phyloP scores from a whole-genome alignment of 2,888 invertebrate genomes.

The Drosophila demipolita region DNA sequence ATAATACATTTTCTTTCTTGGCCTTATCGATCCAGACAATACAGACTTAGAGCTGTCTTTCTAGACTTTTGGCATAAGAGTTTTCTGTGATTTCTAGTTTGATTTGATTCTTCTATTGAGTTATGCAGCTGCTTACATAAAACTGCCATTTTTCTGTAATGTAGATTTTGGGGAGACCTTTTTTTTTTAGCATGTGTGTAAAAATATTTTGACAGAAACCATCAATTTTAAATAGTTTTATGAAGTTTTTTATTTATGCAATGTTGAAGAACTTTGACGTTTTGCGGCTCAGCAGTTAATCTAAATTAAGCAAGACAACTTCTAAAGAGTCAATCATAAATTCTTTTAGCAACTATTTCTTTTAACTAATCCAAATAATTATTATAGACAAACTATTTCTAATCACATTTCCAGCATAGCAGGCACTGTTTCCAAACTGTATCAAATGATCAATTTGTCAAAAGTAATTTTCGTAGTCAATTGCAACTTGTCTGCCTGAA shows the following conservation, averaged over 20 bases:
- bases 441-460: background rate
- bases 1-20: background rate
- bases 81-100: background rate
- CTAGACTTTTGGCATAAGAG: background rate
- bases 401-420: background rate
- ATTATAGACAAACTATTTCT: background rate
- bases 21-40: background rate
- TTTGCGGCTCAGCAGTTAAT: background rate
- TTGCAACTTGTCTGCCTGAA: slow-evolving; percentile 6
- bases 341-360: background rate
- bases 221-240: background rate
- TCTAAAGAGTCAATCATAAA: rapidly evolving
- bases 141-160: background rate
- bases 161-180: background rate
- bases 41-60: background rate
- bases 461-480: background rate
- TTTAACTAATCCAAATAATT: background rate
- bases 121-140: background rate
- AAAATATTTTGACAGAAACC: background rate
- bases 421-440: background rate
- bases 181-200: background rate
- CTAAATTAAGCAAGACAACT: background rate
- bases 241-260: background rate
- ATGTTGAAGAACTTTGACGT: rapidly evolving
- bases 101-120: background rate